Base-by-base conservation (phyloP, 2,888 invertebrate species). In the Drosophila imparisetae region DNA sequence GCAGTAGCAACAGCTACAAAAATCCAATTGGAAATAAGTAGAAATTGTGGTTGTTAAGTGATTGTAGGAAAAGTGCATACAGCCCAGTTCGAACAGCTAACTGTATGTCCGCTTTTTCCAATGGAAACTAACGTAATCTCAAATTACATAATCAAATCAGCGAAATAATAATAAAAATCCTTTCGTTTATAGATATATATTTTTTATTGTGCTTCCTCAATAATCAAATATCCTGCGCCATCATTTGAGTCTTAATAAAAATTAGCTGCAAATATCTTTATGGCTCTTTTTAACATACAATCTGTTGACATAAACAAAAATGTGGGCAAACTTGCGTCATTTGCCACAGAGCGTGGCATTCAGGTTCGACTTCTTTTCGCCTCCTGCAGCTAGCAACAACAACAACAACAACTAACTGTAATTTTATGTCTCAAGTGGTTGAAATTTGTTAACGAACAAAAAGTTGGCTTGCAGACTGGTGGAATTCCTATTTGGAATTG, bases 31-130 rank as follows among this genome's bases (percentile, higher is more conserved):
- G 42, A 78, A 78, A 75, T 78, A 72, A 78, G 80, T 80, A 76
- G 78, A 80, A 76, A 80, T 80, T 78, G 78, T 80, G 78, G 80
- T 78, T 66, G 76, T 72, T 78, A 78, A 78, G 76, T 72, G 80
- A 68, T 75, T 77, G 66, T 72, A 55, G 67, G 34, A 59, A 71
- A 70, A 65, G 66, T 65, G 71, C 67, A 67, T 67, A 13, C 42
- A 57, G 45, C 63, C 72, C 58, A 72, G 52, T 61, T 72, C 61
- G 64, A 68, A 66, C 80, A 75, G 65, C 67, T 76, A 78, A 76
- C 78, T 75, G 78, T 80, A 63, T 27, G 42, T 18, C 15, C 52
- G 7, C 15, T 40, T 53, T 10, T 42, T 24, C 13, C 36, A 40
- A 30, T 8, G 8, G 57, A 38, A 62, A 57, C 27, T 24, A 42